phyloP scores from a whole-genome alignment of 1,140 invertebrate genomes.

The Drosophila funebris region DNA sequence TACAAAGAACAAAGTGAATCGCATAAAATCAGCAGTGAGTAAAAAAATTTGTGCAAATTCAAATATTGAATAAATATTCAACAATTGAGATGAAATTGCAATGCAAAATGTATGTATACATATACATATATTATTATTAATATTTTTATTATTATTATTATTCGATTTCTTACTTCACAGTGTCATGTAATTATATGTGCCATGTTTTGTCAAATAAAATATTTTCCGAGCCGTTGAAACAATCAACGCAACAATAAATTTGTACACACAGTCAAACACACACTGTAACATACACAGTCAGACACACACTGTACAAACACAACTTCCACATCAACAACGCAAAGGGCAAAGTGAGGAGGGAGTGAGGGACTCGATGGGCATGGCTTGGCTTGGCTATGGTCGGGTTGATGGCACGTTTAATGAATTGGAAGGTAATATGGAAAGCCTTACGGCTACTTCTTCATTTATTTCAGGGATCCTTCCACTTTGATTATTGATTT shows the following conservation, averaged over 20 bases:
- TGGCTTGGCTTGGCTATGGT: constrained; percentile 9
- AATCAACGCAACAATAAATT: constrained; percentile 50
- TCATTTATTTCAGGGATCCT: constrained; percentile 46
- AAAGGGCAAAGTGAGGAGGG: neutral
- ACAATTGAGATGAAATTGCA: too few relatives aligned
- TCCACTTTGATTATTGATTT: constrained; percentile 71
- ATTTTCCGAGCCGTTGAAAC: neutral
- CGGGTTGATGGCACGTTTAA: constrained; percentile 65
- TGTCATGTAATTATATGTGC: neutral
- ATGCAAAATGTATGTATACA: too few relatives aligned
- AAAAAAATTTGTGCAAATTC: neutral
- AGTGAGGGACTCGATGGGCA: neutral
- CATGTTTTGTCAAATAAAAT: constrained; percentile 37
- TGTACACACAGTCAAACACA: neutral
- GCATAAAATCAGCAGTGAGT: neutral
- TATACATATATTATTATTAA: too few relatives aligned
- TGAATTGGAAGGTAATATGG: constrained; percentile 79
- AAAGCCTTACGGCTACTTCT: constrained; percentile 77
- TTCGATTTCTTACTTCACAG: too few relatives aligned
- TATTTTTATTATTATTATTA: too few relatives aligned
- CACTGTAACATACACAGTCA: too few relatives aligned
- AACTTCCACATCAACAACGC: too few relatives aligned
- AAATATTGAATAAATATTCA: neutral
- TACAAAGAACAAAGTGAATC: constrained; percentile 7
- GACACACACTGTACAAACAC: too few relatives aligned